Conservation (phyloP, 2,888 invertebrate genomes). For the Smittia sp. region DNA sequence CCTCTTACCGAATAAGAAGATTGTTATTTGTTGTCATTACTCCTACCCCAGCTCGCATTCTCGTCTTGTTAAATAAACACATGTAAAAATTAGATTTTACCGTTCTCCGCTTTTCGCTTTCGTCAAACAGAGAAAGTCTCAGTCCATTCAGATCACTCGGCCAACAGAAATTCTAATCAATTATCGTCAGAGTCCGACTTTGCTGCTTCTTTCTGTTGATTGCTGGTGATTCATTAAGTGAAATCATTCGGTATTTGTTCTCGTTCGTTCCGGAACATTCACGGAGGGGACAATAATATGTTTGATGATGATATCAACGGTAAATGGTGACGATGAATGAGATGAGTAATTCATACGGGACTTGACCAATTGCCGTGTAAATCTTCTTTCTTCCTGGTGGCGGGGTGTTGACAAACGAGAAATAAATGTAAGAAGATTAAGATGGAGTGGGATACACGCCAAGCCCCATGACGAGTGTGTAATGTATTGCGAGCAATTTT, state of each 20-base stretch:
- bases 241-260: background rate
- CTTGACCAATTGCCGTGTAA: constrained; percentile 39
- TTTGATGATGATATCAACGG: constrained; percentile 23
- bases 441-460: background rate
- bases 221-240: constrained; percentile 2
- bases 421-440: background rate
- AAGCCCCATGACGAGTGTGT: constrained; percentile 24
- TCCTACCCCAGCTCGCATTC: background rate
- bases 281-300: background rate
- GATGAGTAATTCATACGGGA: constrained; percentile 34
- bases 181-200: constrained; percentile 18
- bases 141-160: constrained; percentile 5
- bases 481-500: constrained; percentile 34
- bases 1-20: background rate
- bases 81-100: constrained; percentile 27
- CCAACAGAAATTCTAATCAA: constrained; percentile 32
- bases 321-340: constrained; percentile 29
- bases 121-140: background rate
- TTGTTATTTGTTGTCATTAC: constrained; percentile 24
- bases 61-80: constrained; percentile 14
- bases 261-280: background rate
- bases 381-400: background rate
- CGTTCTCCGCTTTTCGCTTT: background rate
- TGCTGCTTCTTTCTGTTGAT: background rate
- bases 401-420: background rate